Evolutionary conservation across 2,888 invertebrate species (phyloP).

Genomic region (Papilio gigon): DNA sequence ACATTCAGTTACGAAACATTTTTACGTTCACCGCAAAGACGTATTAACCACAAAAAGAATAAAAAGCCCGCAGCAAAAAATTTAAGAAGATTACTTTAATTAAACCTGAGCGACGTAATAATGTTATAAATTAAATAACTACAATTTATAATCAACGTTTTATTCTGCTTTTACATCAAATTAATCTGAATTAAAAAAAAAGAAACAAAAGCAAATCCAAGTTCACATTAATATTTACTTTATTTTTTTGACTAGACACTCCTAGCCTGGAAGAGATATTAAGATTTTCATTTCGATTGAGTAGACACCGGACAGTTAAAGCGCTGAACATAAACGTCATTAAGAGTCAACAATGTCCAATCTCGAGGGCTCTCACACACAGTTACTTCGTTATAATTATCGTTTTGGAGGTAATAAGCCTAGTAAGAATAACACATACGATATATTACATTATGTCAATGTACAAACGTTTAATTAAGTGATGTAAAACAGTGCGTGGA

Average conservation of each 20-base stretch:
- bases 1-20: constrained; percentile 28
- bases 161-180: too few relatives aligned
- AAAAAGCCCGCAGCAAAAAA: constrained; percentile 25
- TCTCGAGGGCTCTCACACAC: too few relatives aligned
- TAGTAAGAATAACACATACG: not conserved
- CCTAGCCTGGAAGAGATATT: too few relatives aligned
- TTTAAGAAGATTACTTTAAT: constrained; percentile 27
- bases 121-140: constrained; percentile 2
- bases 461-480: not conserved
- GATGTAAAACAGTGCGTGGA: not conserved
- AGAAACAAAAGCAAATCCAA: too few relatives aligned
- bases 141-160: not conserved
- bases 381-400: too few relatives aligned
- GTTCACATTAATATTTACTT: too few relatives aligned
- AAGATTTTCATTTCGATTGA: too few relatives aligned
- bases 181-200: too few relatives aligned
- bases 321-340: not conserved
- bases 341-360: too few relatives aligned
- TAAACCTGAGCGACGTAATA: constrained; percentile 8
- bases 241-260: too few relatives aligned
- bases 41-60: constrained; percentile 25
- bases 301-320: not conserved
- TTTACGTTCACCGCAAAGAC: constrained; percentile 33
- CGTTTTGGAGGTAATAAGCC: too few relatives aligned
- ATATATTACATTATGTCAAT: not conserved